Base-by-base conservation (phyloP, 2,113 vertebrate species). In the Menura novaehollandiae region DNA sequence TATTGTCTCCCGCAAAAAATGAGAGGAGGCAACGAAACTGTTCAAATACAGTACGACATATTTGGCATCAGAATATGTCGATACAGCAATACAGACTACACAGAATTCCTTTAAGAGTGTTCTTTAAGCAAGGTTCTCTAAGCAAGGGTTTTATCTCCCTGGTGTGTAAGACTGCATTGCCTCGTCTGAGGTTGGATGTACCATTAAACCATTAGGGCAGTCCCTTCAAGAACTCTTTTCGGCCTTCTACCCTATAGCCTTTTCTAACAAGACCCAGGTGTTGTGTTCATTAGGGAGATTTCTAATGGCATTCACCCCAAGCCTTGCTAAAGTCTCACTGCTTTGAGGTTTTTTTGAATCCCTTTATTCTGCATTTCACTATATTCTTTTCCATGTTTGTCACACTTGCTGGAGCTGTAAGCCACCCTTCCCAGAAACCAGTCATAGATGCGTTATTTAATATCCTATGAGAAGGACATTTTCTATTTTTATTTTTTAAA, bases 141-240 rank as follows among this genome's bases (percentile, higher is more conserved):
- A 79, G 23, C 9, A 76, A 58, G 9, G 1, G 0, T 27, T 27
- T 51, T 55, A 14, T 17, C 14, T 58, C 26, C 21, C 20, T 24
- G 6, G 6, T 44, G 10, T 27, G 13, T 28, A 82, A 68, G 60
- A 7, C 14, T 58, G 4, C 35, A 51, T 11, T 15, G 32, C 10
- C 32, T 55, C 79, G n/a, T 5, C 58, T 62, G 30, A 49, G 30
- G 11, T 79, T 63, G 58, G 24, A 47, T 9, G 4, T 30, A 44
- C 7, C 3, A 18, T n/a, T 52, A 74, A 33, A 55, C 4, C 19
- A 41, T 2, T 1, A 3, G 28, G 4, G 1, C 20, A 80, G 19
- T 3, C 20, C 3, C 20, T 83, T 12, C n/a, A 58, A 64, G 14
- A 6, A 15, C 2, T 43, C 22, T 56, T 77, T n/a, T 28, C 27